Percentiles rank a stretch among this genome's conserved stretches.
Conservation (phyloP, 1,140 invertebrate genomes). For the Calosoma granatense region DNA sequence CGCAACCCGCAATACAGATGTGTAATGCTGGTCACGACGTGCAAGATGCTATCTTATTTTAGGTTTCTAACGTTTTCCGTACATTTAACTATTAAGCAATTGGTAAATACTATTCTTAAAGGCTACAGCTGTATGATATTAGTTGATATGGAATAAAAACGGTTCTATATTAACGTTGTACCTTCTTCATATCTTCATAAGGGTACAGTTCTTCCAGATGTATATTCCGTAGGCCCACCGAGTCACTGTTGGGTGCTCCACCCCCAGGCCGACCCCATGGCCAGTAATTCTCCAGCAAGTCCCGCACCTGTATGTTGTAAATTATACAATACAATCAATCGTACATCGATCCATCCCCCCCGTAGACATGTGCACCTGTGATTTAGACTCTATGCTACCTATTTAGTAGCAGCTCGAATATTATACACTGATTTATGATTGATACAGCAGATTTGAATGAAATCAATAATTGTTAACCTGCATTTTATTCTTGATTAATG, state of each 20-base stretch:
- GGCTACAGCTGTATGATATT: too few species aligned
- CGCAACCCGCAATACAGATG: too few species aligned
- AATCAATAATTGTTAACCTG: too few species aligned
- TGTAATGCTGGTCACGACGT: too few species aligned
- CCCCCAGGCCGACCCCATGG: slow-evolving; percentile 37
- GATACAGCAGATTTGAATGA: too few species aligned
- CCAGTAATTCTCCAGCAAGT: slow-evolving; percentile 37
- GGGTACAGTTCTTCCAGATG: slow-evolving; percentile 38
- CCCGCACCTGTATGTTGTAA: slow-evolving; percentile 33
- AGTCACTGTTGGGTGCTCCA: slow-evolving; percentile 34
- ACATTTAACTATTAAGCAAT: background rate
- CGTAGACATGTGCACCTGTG: background rate
- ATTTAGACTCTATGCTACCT: background rate
- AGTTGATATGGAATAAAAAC: too few species aligned
- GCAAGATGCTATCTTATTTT: background rate
- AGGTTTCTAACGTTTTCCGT: background rate
- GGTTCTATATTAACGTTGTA: too few species aligned
- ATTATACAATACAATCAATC: background rate
- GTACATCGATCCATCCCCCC: background rate
- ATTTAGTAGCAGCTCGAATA: too few species aligned
- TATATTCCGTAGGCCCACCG: slow-evolving; percentile 36
- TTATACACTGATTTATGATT: too few species aligned
- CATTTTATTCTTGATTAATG: background rate
- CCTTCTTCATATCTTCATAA: slow-evolving; percentile 30
- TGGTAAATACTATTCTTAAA: background rate